Evolutionary conservation across 2,113 vertebrate genomes (phyloP).

Genomic region (Cyphomyrus discorhynchus): DNA sequence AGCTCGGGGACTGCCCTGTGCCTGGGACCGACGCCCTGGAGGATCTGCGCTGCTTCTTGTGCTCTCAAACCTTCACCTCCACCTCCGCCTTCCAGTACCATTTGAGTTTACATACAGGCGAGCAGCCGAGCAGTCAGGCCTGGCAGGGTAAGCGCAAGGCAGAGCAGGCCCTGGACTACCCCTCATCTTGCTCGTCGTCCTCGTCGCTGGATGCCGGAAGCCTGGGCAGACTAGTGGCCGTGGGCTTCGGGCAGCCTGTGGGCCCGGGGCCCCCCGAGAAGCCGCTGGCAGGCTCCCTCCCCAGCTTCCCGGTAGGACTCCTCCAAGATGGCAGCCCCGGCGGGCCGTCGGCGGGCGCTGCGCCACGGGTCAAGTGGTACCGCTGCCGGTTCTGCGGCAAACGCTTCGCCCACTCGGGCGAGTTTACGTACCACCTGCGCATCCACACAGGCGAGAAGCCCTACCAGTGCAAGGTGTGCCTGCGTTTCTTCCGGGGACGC

Average conservation of each 20-base stretch:
- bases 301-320: constrained; percentile 39
- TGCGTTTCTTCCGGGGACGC: constrained; percentile 93
- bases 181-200: constrained; percentile 42
- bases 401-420: constrained; percentile 89
- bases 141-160: constrained; percentile 56
- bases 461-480: constrained; percentile 96
- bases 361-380: constrained; percentile 70
- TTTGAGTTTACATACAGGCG: constrained; percentile 70
- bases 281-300: constrained; percentile 48
- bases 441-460: constrained; percentile 97
- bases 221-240: constrained; percentile 40
- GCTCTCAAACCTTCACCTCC: constrained; percentile 65
- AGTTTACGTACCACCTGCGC: constrained; percentile 94
- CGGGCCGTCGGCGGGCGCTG: constrained; percentile 48
- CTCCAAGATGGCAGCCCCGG: constrained; percentile 37
- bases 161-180: constrained; percentile 44
- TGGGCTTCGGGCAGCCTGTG: constrained; percentile 37
- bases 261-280: constrained; percentile 47
- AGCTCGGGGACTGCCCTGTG: constrained; percentile 25
- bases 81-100: constrained; percentile 77
- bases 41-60: constrained; percentile 58
- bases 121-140: constrained; percentile 33
- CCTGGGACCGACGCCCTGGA: constrained; percentile 26
- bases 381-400: constrained; percentile 93
- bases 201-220: constrained; percentile 39